Base-by-base conservation (phyloP, 2,113 vertebrate species). In the Myotis yumanensis region DNA sequence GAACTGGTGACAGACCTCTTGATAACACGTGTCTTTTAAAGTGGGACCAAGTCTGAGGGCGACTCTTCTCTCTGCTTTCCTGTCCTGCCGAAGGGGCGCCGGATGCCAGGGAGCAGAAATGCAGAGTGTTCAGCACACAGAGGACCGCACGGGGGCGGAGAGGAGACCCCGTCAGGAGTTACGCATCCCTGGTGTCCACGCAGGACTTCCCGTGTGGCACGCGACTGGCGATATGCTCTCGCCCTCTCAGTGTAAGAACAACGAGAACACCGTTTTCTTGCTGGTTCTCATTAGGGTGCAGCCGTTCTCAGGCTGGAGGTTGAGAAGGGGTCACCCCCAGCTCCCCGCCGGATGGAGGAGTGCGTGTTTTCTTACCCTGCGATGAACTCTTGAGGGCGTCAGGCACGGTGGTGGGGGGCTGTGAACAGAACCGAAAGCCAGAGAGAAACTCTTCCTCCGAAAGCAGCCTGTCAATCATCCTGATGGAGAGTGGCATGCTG, bases 331-430 rank as follows among this genome's bases (percentile, higher is more conserved):
- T 52, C 35, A 9, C 25, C 32, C 62, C 37, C 11, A 22, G 59
- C 54, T 54, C 40, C 68, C 54, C 35, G 37, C 46, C 68, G 40
- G 35, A n/a, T 2, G 51, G 40, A 3, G 68, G 40, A 87, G 59
- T 11, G 59, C 11, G 17, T 12, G 3, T 51, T 72, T 86, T 90
- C 85, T 51, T 68, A 72, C 46, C 93, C 52, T 23, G 32, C 43
- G 90, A 62, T 82, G 77, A 95, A n/a, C 77, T 92, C 90, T 73
- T 77, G 85, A 88, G 59, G 51, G 85, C 32, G 76, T 79, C 75
- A 51, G 35, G 93, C 93, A 87, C 15, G 68, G 25, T 18, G 35
- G 68, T 3, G 0, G 25, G 48, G 64, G 59, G 32, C 59, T 20
- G 22, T 30, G 71, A 92, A 30, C 12, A 83, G 73, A 86, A 81